Evolutionary conservation across 2,797 vertebrate species (phyloP), one percentile per base, ranked within the genome.

Genomic region (Heliangelus exortis): DNA sequence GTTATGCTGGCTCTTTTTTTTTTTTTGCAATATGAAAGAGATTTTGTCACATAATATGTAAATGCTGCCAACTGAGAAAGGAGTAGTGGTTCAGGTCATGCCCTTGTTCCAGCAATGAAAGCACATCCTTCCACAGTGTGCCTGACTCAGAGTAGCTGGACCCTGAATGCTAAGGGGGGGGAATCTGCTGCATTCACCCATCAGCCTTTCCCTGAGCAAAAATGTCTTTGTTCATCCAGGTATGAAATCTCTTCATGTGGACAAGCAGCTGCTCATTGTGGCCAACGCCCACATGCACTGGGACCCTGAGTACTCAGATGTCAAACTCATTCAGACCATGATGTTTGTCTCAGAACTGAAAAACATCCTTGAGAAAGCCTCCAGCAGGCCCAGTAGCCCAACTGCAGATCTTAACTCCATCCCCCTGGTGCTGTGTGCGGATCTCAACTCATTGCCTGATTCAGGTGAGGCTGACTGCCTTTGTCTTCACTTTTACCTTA

Each of bases 271-370:
- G 93, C 98, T 99, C 78, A 98, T 99, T 39, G 99, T 99, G 95
- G 99, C 99, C 94, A 99, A 99, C 78, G 99, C 99, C 94, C 99
- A 99, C 97, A 99, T 99, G 99, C 99, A 99, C 98, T 99, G 99
- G 99, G 99, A 99, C 98, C 99, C 99, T 1, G 99, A 99, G 93
- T 99, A 98, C 97, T 99, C 99, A 1, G 99, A 99, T 88, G 99
- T 99, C 84, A 99, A 99, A 97, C 97, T 99, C 96, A 98, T 99
- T 96, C 99, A 99, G 97, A 99, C 99, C 23, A 99, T 99, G 99
- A 99, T 99, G 99, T 99, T 99, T 96, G 98, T 99, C 95, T 99
- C 99, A 1, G 99, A 99, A 96, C 98, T 99, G 96, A 99, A 99
- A 97, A 99, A 98, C 96, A 99, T 99, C 90, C 97, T 98, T 1